phyloP scores from a whole-genome alignment of 2,888 invertebrate genomes.

The Leucophora obtusa region DNA sequence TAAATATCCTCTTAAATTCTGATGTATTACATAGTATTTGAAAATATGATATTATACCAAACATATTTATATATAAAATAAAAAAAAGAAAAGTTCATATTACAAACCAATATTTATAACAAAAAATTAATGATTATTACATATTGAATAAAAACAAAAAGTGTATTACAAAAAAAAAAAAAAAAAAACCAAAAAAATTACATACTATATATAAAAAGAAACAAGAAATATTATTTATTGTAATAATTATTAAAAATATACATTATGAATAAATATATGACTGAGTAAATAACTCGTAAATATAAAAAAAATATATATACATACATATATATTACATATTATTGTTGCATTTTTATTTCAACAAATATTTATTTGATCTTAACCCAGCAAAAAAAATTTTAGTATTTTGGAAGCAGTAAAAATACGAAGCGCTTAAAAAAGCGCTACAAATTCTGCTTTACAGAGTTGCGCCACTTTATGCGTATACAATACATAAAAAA shows the following conservation, averaged over 20 bases:
- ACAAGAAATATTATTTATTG: constrained; percentile 58
- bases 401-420: no score
- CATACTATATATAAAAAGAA: constrained; percentile 41
- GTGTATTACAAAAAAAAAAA: constrained; percentile 18
- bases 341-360: constrained; percentile 30
- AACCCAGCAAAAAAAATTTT: no score
- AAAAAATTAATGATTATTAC: constrained; percentile 9
- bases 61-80: constrained; percentile 1
- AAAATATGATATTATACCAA: constrained; percentile 21
- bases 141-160: constrained; percentile 8
- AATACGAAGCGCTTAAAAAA: no score
- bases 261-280: constrained; percentile 71
- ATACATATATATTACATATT: constrained; percentile 44
- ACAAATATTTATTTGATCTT: no score
- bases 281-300: constrained; percentile 77
- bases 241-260: constrained; percentile 64
- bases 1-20: constrained; percentile 2
- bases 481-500: no score
- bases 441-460: no score
- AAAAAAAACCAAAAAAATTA: constrained; percentile 41
- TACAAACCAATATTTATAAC: not conserved
- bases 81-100: constrained; percentile 12
- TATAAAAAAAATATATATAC: constrained; percentile 69
- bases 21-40: not conserved
- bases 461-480: no score